These are phyloP conservation scores for Macrosoma leucophasiata DNA, from an alignment of 2,888 invertebrate species.

Conservation along the genomic window DNA sequence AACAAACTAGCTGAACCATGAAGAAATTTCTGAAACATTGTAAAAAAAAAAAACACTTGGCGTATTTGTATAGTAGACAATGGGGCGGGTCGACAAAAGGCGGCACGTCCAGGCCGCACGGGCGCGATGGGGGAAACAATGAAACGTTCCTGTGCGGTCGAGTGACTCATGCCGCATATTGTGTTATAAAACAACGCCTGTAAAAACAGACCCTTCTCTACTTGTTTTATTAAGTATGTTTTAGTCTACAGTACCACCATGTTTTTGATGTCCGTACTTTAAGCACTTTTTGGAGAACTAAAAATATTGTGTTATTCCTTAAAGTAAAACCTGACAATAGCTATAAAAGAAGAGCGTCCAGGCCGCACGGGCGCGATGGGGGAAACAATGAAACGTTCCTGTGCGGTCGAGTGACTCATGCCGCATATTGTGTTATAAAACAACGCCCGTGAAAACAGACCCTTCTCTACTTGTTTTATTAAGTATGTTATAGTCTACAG, in stretches of 20 bases:
- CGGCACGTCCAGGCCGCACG: slow-evolving; percentile 50
- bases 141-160: slow-evolving; percentile 57
- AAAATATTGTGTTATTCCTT: too few species aligned
- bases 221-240: too few species aligned
- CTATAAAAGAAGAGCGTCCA: too few species aligned
- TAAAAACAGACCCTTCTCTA: too few species aligned
- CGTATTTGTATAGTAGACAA: slow-evolving; percentile 57
- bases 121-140: slow-evolving; percentile 55
- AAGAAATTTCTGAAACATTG: slow-evolving; percentile 33
- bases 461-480: too few species aligned
- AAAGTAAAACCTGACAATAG: too few species aligned
- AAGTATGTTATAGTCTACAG: too few species aligned
- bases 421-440: slow-evolving; percentile 42
- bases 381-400: slow-evolving; percentile 56
- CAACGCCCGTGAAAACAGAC: too few species aligned
- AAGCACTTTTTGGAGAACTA: too few species aligned
- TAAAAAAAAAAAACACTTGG: slow-evolving; percentile 24
- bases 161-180: slow-evolving; percentile 56
- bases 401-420: slow-evolving; percentile 61
- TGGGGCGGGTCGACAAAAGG: slow-evolving; percentile 56
- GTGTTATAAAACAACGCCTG: too few species aligned
- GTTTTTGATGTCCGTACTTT: too few species aligned
- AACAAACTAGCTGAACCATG: slow-evolving; percentile 31
- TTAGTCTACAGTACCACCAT: too few species aligned
- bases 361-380: slow-evolving; percentile 49